These are phyloP conservation scores for Diabrotica virgifera DNA, from an alignment of 1,140 invertebrate species.

Conservation along the genomic window DNA sequence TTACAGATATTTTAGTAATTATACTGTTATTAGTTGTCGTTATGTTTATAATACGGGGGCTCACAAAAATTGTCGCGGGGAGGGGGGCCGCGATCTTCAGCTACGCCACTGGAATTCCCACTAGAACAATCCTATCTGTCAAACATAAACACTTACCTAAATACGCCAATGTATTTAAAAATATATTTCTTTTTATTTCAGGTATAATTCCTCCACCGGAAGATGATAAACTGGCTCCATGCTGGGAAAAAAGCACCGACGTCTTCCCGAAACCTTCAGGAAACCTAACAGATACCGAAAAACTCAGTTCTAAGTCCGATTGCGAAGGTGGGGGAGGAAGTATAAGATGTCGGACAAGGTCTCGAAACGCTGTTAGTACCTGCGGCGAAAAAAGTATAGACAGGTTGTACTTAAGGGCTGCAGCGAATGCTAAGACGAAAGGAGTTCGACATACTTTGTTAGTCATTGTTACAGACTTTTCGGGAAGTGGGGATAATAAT, in stretches of 20 bases:
- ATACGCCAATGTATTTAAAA: no score
- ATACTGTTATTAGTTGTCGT: no score
- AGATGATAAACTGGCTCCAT: constrained; percentile 46
- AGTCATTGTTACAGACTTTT: constrained; percentile 65
- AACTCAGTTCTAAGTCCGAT: constrained; percentile 54
- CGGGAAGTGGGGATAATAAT: constrained; percentile 49
- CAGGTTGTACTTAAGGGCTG: constrained; percentile 62
- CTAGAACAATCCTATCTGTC: no score
- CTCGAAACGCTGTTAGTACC: constrained; percentile 51
- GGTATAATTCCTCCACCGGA: constrained; percentile 41
- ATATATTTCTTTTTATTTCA: constrained; percentile 17
- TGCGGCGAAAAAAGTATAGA: constrained; percentile 67
- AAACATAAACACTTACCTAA: no score
- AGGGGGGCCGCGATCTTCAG: no score
- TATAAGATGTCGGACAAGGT: constrained; percentile 37
- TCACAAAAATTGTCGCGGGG: no score
- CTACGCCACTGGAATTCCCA: no score
- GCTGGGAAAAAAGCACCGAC: constrained; percentile 76
- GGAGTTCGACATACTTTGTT: constrained; percentile 61
- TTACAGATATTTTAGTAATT: no score
- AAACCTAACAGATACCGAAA: constrained; percentile 72
- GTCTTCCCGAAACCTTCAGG: constrained; percentile 71
- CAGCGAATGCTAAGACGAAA: constrained; percentile 49
- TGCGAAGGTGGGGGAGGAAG: constrained; percentile 44
- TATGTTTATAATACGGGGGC: no score